Percentiles rank a stretch among this genome's conserved stretches.
These are phyloP conservation scores for Trididemnum nubilum DNA, from an alignment of 23 tunicate species.

Conservation along the genomic window DNA sequence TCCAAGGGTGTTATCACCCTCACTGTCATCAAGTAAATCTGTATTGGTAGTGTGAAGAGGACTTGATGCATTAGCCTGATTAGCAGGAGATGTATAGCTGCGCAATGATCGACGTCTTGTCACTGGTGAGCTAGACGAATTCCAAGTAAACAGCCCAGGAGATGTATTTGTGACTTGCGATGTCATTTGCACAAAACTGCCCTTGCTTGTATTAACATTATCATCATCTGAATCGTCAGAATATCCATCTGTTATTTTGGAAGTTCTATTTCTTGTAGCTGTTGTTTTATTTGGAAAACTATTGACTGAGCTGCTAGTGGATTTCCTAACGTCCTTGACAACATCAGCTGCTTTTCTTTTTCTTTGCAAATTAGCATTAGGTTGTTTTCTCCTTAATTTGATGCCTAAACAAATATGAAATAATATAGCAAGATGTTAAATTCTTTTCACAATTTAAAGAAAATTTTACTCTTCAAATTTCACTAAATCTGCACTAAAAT, in stretches of 20 bases:
- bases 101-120: neutral
- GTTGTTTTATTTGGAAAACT: no score
- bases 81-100: neutral
- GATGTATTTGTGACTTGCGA: conserved; percentile 43
- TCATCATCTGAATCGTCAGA: conserved; percentile 60
- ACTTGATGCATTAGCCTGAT: neutral
- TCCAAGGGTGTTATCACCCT: neutral
- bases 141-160: conserved; percentile 1
- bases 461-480: no score
- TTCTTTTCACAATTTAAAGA: no score
- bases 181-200: conserved; percentile 36
- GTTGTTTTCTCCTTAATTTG: neutral
- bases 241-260: conserved; percentile 49
- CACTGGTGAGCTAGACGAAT: neutral
- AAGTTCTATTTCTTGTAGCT: no score
- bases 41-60: neutral
- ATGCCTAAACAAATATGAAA: neutral
- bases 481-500: no score
- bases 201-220: neutral
- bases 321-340: neutral
- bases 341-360: neutral
- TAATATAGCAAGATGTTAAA: no score
- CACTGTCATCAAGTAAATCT: neutral
- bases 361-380: neutral
- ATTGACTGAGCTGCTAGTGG: neutral